Base-by-base conservation (phyloP, 1,140 invertebrate genomes). In the Ectropis grisescens region DNA sequence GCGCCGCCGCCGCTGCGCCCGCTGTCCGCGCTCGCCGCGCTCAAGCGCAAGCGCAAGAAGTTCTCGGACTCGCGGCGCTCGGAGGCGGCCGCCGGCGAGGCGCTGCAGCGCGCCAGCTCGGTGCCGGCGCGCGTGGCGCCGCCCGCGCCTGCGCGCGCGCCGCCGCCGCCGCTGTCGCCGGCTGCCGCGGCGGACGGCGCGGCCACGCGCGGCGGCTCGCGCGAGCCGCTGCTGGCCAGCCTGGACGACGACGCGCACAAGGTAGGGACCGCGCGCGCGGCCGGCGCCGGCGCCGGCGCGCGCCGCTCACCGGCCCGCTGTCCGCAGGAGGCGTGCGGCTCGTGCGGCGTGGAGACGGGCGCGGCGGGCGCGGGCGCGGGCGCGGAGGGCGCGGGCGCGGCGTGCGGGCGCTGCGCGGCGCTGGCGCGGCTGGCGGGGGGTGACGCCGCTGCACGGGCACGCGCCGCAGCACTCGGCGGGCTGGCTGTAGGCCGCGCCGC, bases 31-130 rank as follows among this genome's bases (percentile, higher is more conserved):
- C 65, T 92, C 31, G 89, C 89, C 0, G 86, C 90, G 1, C 78
- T 92, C 10, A 89, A 88, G 47, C 87, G 87, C 46, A 93, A 92
- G 69, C 85, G 91, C 24, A 92, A 92, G 68, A 92, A 91, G 54
- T 93, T 92, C 67, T 91, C 90, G 0, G 86, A 90, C 16, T 92
- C 90, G 11, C 84, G 91, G 37, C 88, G 90, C 33, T 86, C 88
- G 15, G 87, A 85, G 12, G 54, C 41, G 25, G 46, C 35, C 15
- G 40, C 29, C 27, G 34, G 28, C 6, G 65, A 67, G 36, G 61
- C 58, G 30, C 44, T 69, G 40, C 61, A 66, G 56, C 66, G 69
- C 26, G 69, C 69, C 33, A 64, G 65, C 50, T 71, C 67, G 1
- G 70, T 67, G 44, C 65, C 70, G 9, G 64, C 64, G 35, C 55